Conservation (phyloP, 2,888 invertebrate species). For the Rutpela maculata region DNA sequence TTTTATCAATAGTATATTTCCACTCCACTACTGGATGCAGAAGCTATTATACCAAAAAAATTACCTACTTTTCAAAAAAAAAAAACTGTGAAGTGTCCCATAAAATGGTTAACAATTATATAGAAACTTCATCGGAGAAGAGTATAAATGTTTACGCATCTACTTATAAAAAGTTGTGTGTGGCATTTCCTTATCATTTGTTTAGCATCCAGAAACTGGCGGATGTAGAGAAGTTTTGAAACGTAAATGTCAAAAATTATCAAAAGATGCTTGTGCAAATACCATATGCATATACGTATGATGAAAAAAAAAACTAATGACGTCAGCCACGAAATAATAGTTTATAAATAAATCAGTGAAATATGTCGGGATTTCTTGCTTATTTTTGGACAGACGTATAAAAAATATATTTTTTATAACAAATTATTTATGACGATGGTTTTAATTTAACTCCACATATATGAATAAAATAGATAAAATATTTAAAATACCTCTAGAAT, state of each 20-base stretch:
- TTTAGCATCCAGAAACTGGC: neutral
- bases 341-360: slow-evolving; percentile 10
- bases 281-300: neutral
- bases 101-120: too few species aligned
- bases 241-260: neutral
- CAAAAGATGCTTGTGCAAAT: neutral
- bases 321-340: neutral
- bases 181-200: too few species aligned
- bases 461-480: slow-evolving; percentile 31
- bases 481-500: slow-evolving; percentile 32
- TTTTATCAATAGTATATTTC: too few species aligned
- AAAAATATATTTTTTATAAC: slow-evolving; percentile 13
- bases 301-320: neutral
- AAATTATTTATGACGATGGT: slow-evolving; percentile 19
- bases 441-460: slow-evolving; percentile 16
- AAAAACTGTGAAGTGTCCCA: too few species aligned
- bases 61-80: too few species aligned
- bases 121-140: too few species aligned
- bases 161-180: too few species aligned
- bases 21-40: too few species aligned
- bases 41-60: too few species aligned
- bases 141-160: too few species aligned
- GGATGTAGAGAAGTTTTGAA: neutral
- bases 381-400: neutral
- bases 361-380: slow-evolving; percentile 20